Evolutionary conservation across 1,140 invertebrate species (phyloP), one percentile per base, ranked within the genome.

Genomic region (Brachionus sp.): DNA sequence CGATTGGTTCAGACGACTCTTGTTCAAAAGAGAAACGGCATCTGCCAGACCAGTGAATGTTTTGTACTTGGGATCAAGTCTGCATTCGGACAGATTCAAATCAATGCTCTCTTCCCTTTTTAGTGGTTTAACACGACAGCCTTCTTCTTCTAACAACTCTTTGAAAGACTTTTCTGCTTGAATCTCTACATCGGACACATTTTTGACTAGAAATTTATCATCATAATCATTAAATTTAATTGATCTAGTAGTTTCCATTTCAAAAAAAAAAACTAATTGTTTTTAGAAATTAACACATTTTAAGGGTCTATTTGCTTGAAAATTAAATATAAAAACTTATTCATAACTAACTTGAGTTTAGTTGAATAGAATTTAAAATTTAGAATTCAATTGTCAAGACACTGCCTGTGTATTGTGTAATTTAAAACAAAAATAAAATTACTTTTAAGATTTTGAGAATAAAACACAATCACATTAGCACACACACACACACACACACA

Each of bases 261-360:
- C 1, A 1, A 23, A 23, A 23, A 25, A 5, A 57, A 57, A 9
- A 4, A 16, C 9, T 57, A 16, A 9, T 23, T 25, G 16, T 16
- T 53, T 16, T 16, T 23, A 25, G 19, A 53, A 57, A 57, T 57
- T 25, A 57, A 57, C 50, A 25, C 19, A 57, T 57, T 57, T 5
- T 57, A 57, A 57, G 50, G 50, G 50, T 57, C 50, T 57, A 9
- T n/a, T 57, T 19, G 16, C 19, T 57, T 7, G 9, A 57, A 57
- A 42, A 42, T 10, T 42, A 3, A 42, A 57, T 23, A 19, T 57
- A 19, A 19, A 25, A 57, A 57, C 5, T 19, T 57, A 25, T 66
- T 66, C 64, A 66, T 66, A 66, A 66, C 29, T 66, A 66, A 66
- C 64, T 66, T 66, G 33, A 37, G 64, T 37, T 66, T 66, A 66